Conservation (phyloP, 2,113 vertebrate genomes). For the Varanus komodoensis region DNA sequence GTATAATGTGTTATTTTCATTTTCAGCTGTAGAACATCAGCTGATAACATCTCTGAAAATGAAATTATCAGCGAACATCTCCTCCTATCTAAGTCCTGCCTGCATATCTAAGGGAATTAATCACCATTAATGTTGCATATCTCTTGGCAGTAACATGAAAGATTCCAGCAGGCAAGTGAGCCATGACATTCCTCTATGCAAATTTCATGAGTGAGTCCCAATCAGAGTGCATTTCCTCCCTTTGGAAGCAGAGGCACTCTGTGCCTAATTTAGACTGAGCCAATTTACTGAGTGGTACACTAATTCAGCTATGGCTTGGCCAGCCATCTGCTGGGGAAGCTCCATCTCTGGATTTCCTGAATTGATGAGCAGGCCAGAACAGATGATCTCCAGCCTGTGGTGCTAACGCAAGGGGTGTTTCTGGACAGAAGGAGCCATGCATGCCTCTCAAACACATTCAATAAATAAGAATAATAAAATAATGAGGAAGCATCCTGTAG, state of each 20-base stretch:
- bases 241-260: not conserved
- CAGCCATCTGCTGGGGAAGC: not conserved
- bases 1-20: not conserved
- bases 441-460: no score
- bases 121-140: not conserved
- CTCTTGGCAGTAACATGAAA: slow-evolving; percentile 2
- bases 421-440: no score
- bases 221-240: not conserved
- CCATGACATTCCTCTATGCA: slow-evolving; percentile 6
- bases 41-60: not conserved
- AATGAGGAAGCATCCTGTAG: no score
- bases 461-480: no score
- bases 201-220: slow-evolving; percentile 12
- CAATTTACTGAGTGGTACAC: slow-evolving; percentile 17
- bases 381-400: not conserved
- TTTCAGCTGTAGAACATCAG: not conserved
- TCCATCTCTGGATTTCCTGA: not conserved
- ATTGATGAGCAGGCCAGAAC: not conserved
- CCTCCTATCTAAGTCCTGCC: not conserved
- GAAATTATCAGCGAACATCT: not conserved
- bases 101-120: not conserved
- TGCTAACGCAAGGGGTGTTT: no score
- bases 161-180: not conserved
- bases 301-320: not conserved
- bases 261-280: not conserved